phyloP scores from a whole-genome alignment of 2,888 invertebrate species.

The Pristionchus entomophagus region DNA sequence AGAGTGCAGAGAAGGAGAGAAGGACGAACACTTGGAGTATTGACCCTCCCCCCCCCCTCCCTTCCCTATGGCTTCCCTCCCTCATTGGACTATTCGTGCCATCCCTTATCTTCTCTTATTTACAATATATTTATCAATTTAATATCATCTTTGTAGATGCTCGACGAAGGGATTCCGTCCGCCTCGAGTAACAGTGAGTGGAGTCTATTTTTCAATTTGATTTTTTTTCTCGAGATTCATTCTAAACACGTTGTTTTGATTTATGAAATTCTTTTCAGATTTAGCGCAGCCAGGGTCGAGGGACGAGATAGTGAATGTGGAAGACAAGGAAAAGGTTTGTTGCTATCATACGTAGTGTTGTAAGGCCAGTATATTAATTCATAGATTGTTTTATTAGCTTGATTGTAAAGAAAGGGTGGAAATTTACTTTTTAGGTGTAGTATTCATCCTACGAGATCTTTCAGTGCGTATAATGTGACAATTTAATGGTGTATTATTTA shows the following conservation, averaged over 20 bases:
- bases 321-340: not conserved
- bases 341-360: not conserved
- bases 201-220: not conserved
- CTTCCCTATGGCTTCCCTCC: not conserved
- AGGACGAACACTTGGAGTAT: not conserved
- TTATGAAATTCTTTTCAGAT: too few relatives aligned
- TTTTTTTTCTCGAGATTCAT: not conserved
- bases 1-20: constrained; percentile 6
- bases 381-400: not conserved
- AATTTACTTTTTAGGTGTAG: too few relatives aligned
- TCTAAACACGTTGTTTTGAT: too few relatives aligned
- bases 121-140: not conserved
- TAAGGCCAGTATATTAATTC: not conserved
- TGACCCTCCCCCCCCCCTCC: not conserved
- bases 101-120: not conserved
- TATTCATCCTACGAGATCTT: too few relatives aligned
- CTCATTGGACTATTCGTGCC: not conserved
- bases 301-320: not conserved
- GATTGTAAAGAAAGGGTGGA: too few relatives aligned
- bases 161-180: not conserved
- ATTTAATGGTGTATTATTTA: too few relatives aligned
- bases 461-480: too few relatives aligned
- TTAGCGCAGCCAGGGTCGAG: not conserved
- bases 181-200: not conserved
- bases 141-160: not conserved